phyloP scores from a whole-genome alignment of 2,888 invertebrate species.

The Hypercompe scribonia region DNA sequence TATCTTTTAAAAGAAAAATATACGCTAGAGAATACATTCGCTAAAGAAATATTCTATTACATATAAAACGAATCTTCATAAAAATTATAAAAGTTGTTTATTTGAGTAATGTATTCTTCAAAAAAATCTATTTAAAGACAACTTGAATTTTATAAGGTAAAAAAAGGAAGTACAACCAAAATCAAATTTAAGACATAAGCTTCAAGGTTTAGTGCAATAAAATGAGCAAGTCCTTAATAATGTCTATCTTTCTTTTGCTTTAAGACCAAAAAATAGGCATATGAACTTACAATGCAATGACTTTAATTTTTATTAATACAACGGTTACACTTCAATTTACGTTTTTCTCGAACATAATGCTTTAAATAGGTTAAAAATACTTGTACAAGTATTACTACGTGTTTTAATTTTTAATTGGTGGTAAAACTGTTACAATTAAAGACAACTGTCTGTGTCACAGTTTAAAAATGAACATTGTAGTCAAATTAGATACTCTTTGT shows the following conservation, averaged over 20 bases:
- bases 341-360: background rate
- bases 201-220: background rate
- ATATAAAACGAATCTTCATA: no score
- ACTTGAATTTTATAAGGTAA: background rate
- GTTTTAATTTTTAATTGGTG: background rate
- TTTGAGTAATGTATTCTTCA: no score
- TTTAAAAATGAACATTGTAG: background rate
- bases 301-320: background rate
- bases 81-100: no score
- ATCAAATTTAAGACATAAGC: background rate
- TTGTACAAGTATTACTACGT: background rate
- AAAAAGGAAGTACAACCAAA: background rate
- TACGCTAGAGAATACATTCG: no score
- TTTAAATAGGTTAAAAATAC: background rate
- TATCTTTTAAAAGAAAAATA: background rate
- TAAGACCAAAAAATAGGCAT: background rate
- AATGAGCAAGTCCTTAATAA: background rate
- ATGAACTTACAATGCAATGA: background rate
- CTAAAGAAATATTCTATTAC: no score
- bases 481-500: background rate
- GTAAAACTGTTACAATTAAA: background rate
- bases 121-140: background rate
- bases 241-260: background rate
- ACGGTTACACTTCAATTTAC: background rate
- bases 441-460: background rate